These are phyloP conservation scores for Periophthalmus modestus DNA, from an alignment of 2,113 vertebrate genomes.

Conservation along the genomic window DNA sequence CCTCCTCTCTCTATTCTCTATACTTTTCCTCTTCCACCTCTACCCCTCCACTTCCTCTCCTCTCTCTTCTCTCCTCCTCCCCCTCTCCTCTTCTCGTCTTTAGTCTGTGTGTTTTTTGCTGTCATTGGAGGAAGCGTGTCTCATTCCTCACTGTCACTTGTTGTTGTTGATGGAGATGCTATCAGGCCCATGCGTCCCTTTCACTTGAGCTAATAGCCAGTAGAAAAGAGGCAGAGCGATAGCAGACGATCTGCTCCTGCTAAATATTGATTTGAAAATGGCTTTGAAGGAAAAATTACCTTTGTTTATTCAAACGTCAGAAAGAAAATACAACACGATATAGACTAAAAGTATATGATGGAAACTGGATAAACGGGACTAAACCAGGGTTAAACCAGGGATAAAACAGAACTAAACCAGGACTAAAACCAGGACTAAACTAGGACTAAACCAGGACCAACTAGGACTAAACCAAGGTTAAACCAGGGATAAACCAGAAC, in stretches of 20 bases:
- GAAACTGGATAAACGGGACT: not conserved
- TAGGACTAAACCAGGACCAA: no score
- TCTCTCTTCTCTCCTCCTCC: no score
- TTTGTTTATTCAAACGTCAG: conserved; percentile 73
- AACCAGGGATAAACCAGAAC: not conserved
- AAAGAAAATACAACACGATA: conserved; percentile 19
- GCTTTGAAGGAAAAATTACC: conserved; percentile 11
- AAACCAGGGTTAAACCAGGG: not conserved
- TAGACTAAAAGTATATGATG: not conserved
- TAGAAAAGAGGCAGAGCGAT: conserved; percentile 71
- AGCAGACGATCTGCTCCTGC: conserved; percentile 77
- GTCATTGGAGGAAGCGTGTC: conserved; percentile 68
- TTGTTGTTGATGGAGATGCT: conserved; percentile 78
- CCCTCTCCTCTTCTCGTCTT: conserved; percentile 25
- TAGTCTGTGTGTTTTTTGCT: conserved; percentile 59
- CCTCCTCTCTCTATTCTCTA: conserved; percentile 43
- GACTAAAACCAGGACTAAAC: not conserved
- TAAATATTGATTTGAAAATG: conserved; percentile 78
- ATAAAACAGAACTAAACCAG: not conserved
- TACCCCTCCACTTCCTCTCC: not conserved
- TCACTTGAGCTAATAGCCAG: conserved; percentile 79
- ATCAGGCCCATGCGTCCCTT: conserved; percentile 80
- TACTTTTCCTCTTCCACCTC: not conserved
- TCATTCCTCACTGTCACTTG: conserved; percentile 77
- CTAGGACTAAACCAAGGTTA: not conserved